Evolutionary conservation across 2,797 vertebrate species (phyloP).

Genomic region (Spinibarbus caldwelli): DNA sequence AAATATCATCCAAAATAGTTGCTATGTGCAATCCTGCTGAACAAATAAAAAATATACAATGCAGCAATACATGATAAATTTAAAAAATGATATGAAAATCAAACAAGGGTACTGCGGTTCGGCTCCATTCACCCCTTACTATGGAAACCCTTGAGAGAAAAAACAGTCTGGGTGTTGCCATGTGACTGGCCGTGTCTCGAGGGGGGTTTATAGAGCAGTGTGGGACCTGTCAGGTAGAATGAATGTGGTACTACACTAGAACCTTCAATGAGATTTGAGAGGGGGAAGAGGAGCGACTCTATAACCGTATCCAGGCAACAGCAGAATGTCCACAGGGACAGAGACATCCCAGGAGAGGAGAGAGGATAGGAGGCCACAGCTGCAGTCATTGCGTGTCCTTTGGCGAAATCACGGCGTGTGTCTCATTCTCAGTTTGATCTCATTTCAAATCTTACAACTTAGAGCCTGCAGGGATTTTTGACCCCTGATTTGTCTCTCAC

Average conservation of each 20-base stretch:
- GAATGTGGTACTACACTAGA: slow-evolving; percentile 46
- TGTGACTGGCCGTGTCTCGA: not conserved
- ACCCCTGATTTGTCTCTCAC: not conserved
- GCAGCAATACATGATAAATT: not conserved
- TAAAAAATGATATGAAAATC: not conserved
- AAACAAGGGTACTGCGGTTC: not conserved
- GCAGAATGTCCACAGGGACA: slow-evolving; percentile 2
- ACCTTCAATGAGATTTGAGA: slow-evolving; percentile 62
- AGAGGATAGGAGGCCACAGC: slow-evolving; percentile 41
- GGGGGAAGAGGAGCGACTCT: slow-evolving; percentile 55
- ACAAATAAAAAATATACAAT: not conserved
- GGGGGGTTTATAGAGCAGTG: slow-evolving; percentile 20
- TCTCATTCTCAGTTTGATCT: slow-evolving; percentile 48
- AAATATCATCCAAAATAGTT: not conserved
- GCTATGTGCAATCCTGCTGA: not conserved
- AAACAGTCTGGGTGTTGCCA: slow-evolving; percentile 11
- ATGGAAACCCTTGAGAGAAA: slow-evolving; percentile 6
- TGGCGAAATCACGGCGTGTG: slow-evolving; percentile 15
- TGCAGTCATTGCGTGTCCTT: slow-evolving; percentile 44
- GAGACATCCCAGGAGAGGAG: slow-evolving; percentile 34
- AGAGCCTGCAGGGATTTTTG: not conserved
- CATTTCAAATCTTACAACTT: slow-evolving; percentile 24
- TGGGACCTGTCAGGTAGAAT: slow-evolving; percentile 34
- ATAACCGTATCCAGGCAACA: slow-evolving; percentile 72
- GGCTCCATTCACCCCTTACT: not conserved